These are phyloP conservation scores for Adelognathus sp. DNA, from an alignment of 2,888 invertebrate species.

Conservation along the genomic window DNA sequence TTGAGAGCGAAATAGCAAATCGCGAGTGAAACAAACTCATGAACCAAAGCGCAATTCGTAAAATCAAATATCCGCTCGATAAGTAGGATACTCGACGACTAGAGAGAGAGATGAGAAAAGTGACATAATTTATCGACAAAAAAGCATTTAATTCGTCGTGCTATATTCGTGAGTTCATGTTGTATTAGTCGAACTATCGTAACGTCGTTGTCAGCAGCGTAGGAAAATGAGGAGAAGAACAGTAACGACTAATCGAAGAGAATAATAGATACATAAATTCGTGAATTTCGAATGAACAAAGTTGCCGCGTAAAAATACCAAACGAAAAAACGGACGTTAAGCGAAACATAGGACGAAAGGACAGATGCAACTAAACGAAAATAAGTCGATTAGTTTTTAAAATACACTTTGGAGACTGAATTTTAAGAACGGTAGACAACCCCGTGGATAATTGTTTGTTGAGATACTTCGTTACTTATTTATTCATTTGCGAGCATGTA, in stretches of 20 bases:
- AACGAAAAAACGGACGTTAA: background rate
- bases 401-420: slow-evolving; percentile 62
- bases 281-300: slow-evolving; percentile 1
- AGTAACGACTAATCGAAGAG: background rate
- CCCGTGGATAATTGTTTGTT: slow-evolving; percentile 36
- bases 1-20: slow-evolving; percentile 60
- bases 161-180: slow-evolving; percentile 30
- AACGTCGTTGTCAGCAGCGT: slow-evolving; percentile 27
- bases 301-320: background rate
- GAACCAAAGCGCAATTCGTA: slow-evolving; percentile 34
- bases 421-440: slow-evolving; percentile 48
- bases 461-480: slow-evolving; percentile 30
- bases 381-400: slow-evolving; percentile 56
- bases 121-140: slow-evolving; percentile 8
- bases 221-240: slow-evolving; percentile 7
- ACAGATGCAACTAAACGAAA: slow-evolving; percentile 14
- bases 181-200: slow-evolving; percentile 29
- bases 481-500: background rate
- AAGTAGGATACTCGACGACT: slow-evolving; percentile 17
- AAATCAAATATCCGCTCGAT: slow-evolving; percentile 12
- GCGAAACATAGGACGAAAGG: background rate
- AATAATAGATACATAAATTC: slow-evolving; percentile 25
- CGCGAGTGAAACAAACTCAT: slow-evolving; percentile 26
- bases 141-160: slow-evolving; percentile 37
- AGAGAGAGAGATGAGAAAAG: slow-evolving; percentile 22